A percentile compares a stretch with the other conserved stretches of the same genome.
phyloP scores from a whole-genome alignment of 92 coral and sea anemone genomes.

The Hydrozoanthus gracilis region DNA sequence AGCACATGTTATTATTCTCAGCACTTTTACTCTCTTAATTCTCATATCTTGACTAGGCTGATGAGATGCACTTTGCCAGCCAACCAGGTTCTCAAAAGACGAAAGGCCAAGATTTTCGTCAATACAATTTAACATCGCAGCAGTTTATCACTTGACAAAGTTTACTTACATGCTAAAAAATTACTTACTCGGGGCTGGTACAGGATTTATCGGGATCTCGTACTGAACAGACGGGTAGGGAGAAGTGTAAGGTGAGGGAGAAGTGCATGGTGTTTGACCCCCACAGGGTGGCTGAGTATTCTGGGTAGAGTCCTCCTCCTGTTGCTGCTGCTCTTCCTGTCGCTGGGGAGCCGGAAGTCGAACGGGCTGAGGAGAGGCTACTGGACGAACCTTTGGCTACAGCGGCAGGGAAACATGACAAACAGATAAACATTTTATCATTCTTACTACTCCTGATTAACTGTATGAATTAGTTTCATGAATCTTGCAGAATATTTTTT shows the following conservation, averaged over 20 bases:
- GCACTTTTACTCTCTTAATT: no score
- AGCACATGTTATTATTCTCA: no score
- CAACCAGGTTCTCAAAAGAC: no score
- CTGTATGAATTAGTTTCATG: no score
- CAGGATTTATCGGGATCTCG: constrained; percentile 26
- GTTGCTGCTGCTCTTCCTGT: not conserved
- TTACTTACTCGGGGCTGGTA: constrained; percentile 33
- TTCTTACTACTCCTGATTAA: no score
- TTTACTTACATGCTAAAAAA: not conserved
- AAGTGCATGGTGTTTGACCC: constrained; percentile 12
- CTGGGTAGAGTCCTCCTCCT: not conserved
- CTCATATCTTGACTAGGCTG: no score
- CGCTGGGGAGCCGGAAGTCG: constrained; percentile 20
- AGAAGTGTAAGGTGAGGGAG: constrained; percentile 17
- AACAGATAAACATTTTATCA: no score
- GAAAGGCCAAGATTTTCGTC: no score
- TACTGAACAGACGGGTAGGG: constrained; percentile 23
- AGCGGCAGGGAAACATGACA: not conserved
- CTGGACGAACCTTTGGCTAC: constrained; percentile 29
- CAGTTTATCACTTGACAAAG: no score
- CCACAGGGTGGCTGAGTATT: constrained; percentile 22
- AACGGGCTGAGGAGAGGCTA: constrained; percentile 40
- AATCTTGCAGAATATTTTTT: no score
- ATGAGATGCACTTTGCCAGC: no score
- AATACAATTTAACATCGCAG: no score